phyloP scores from a whole-genome alignment of 2,113 vertebrate species.

The Ascaphus truei region DNA sequence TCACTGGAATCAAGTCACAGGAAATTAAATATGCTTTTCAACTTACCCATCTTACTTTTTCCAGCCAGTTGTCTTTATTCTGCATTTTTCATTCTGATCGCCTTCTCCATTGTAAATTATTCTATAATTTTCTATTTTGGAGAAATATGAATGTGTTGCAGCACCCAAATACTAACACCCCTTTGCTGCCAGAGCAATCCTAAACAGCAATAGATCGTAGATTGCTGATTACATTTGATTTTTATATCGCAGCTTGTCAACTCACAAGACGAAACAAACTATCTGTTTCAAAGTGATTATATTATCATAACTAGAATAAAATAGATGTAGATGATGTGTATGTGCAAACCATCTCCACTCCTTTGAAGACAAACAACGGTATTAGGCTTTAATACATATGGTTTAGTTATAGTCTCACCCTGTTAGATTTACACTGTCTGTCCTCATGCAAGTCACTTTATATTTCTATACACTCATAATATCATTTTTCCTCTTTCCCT shows the following conservation, averaged over 20 bases:
- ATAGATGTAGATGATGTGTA: too few relatives aligned
- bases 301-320: too few relatives aligned
- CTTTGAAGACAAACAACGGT: too few relatives aligned
- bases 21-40: neutral
- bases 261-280: neutral
- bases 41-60: neutral
- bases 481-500: too few relatives aligned
- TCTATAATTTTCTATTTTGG: neutral
- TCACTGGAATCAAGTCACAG: constrained; percentile 13
- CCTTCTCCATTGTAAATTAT: constrained; percentile 2
- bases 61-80: neutral
- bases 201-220: neutral
- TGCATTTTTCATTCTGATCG: neutral
- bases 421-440: too few relatives aligned
- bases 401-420: too few relatives aligned
- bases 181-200: neutral
- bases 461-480: too few relatives aligned
- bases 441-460: too few relatives aligned
- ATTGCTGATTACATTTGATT: too few relatives aligned
- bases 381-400: too few relatives aligned
- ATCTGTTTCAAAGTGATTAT: neutral
- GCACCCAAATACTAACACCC: neutral
- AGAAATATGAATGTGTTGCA: neutral
- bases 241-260: neutral
- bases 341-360: too few relatives aligned